phyloP scores from a whole-genome alignment of 2,113 vertebrate species.

The Gymnorhina tibicen region DNA sequence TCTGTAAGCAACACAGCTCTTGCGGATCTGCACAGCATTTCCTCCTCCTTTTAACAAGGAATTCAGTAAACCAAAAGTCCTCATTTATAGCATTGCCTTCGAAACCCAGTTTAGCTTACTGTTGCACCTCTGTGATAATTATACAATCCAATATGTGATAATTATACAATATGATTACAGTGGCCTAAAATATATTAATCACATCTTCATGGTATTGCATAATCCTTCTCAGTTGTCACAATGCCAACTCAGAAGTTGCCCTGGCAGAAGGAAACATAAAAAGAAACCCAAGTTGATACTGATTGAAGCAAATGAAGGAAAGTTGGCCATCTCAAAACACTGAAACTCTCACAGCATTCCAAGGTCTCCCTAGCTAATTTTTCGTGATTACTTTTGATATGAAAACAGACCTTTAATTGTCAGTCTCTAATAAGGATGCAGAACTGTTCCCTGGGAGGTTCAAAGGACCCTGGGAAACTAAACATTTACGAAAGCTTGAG shows the following conservation, averaged over 20 bases:
- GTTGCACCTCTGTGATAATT: constrained; percentile 46
- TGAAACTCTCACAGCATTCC: constrained; percentile 48
- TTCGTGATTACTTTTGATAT: constrained; percentile 45
- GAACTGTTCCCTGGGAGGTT: constrained; percentile 22
- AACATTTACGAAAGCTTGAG: not conserved
- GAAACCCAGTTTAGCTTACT: not conserved
- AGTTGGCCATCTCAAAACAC: constrained; percentile 31
- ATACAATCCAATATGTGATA: constrained; percentile 14
- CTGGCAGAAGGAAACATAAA: constrained; percentile 46
- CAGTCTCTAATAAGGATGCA: constrained; percentile 57
- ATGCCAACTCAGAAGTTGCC: constrained; percentile 25
- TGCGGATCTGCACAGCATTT: not conserved
- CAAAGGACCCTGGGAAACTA: constrained; percentile 46
- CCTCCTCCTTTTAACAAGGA: not conserved
- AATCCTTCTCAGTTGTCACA: constrained; percentile 20
- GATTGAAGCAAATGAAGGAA: constrained; percentile 68
- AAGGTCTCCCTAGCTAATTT: constrained; percentile 32
- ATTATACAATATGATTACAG: constrained; percentile 42
- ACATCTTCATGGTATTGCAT: constrained; percentile 24
- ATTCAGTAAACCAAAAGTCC: not conserved
- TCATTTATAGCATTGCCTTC: not conserved
- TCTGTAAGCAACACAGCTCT: not conserved
- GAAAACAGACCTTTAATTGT: constrained; percentile 66
- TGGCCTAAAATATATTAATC: constrained; percentile 53
- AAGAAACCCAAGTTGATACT: constrained; percentile 54